Conservation (phyloP, 2,888 invertebrate species). For the Amphipyra berbera region DNA sequence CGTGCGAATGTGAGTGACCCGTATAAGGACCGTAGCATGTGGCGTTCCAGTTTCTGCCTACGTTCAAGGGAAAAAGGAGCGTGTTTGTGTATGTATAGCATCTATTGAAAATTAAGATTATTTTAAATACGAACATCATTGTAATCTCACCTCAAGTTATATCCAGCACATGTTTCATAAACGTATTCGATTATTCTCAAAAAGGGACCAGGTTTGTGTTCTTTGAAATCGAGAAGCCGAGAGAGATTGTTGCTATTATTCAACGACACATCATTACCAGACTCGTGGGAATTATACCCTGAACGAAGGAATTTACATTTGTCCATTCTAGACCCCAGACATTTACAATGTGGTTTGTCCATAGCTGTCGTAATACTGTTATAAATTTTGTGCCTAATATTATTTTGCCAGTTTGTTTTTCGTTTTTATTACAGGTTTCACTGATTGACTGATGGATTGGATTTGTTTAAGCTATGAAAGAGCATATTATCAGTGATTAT, state of each 20-base stretch:
- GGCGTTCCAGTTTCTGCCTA: no score
- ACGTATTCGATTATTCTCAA: conserved; percentile 46
- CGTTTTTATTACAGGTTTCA: neutral
- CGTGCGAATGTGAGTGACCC: no score
- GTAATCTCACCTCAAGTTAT: conserved; percentile 67
- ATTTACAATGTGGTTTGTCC: conserved; percentile 49
- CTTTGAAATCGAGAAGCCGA: neutral
- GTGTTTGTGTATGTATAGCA: no score
- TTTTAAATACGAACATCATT: no score
- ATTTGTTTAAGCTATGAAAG: conserved; percentile 4
- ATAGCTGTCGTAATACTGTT: neutral
- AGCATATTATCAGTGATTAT: no score
- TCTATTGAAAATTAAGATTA: no score
- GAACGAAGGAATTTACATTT: conserved; percentile 44
- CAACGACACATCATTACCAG: conserved; percentile 37
- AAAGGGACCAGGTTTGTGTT: conserved; percentile 26
- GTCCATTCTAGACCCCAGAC: conserved; percentile 42
- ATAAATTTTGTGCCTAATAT: conserved; percentile 2
- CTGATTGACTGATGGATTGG: neutral
- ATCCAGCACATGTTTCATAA: conserved; percentile 69
- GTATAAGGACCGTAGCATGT: no score
- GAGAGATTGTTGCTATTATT: conserved; percentile 12
- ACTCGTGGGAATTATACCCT: conserved; percentile 2
- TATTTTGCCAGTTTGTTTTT: conserved; percentile 11
- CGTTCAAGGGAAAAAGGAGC: no score